Evolutionary conservation across 2,888 invertebrate species (phyloP).

Genomic region (Cryptus viduatorius): DNA sequence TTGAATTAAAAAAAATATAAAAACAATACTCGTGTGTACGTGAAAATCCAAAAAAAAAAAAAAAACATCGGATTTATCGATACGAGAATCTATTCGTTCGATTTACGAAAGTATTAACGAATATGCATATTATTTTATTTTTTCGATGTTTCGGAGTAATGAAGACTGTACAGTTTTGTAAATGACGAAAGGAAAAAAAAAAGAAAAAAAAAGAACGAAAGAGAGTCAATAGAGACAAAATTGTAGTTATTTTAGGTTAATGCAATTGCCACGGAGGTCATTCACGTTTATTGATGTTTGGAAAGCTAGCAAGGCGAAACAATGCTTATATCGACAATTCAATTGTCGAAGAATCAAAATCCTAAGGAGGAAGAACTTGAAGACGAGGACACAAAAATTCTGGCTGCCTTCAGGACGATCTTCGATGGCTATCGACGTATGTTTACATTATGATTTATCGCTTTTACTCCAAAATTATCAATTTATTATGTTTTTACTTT

Average conservation of each 20-base stretch:
- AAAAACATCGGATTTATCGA: neutral
- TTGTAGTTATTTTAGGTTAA: constrained; percentile 39
- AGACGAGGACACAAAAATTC: constrained; percentile 39
- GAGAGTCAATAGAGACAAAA: neutral
- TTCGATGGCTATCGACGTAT: constrained; percentile 49
- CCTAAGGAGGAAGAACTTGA: constrained; percentile 48
- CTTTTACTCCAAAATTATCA: neutral
- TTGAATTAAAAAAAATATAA: neutral
- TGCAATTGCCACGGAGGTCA: neutral
- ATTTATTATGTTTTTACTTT: too few relatives aligned
- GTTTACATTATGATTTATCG: constrained; percentile 17
- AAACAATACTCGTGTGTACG: neutral
- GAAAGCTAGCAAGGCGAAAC: neutral
- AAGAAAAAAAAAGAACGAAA: neutral
- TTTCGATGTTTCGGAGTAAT: neutral
- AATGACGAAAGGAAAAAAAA: constrained; percentile 4
- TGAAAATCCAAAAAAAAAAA: neutral
- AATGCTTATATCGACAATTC: constrained; percentile 34
- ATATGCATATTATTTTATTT: neutral
- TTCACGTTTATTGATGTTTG: constrained; percentile 29
- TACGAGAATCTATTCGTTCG: neutral
- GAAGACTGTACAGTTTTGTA: constrained; percentile 30
- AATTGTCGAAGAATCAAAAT: constrained; percentile 52
- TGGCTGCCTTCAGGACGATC: constrained; percentile 48
- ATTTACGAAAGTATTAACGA: neutral